Evolutionary conservation across 2,797 vertebrate species (phyloP).

Genomic region (Silurus aristotelis): DNA sequence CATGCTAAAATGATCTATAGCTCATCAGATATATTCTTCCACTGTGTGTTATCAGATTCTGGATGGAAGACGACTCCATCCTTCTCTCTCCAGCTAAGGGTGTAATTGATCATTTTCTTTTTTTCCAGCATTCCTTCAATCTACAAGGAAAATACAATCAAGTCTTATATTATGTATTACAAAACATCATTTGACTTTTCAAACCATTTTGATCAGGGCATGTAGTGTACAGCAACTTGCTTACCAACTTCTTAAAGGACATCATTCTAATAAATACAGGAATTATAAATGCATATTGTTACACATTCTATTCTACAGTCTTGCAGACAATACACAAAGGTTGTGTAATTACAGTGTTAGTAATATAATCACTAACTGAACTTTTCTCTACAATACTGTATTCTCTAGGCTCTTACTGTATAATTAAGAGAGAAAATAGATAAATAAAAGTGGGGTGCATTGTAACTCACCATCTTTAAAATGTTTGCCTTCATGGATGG

Average conservation of each 20-base stretch:
- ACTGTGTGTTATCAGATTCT: neutral
- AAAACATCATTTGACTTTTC: neutral
- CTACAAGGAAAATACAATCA: neutral
- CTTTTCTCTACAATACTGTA: neutral
- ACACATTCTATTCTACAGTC: neutral
- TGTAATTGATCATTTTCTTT: neutral
- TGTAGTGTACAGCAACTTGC: neutral
- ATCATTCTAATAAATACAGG: neutral
- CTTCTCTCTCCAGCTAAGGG: conserved; percentile 9
- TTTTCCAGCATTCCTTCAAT: neutral
- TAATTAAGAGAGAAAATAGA: neutral
- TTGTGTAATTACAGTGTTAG: neutral
- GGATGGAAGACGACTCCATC: neutral
- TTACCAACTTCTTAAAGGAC: neutral
- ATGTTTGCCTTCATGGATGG: conserved; percentile 7
- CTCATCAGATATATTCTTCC: neutral
- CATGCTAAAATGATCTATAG: neutral
- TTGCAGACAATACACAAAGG: neutral
- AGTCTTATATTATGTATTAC: neutral
- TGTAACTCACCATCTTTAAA: neutral
- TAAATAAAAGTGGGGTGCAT: neutral
- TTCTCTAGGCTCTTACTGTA: neutral
- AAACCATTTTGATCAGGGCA: neutral
- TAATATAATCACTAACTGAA: neutral
- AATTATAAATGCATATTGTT: neutral